Base-by-base conservation (phyloP, 2,113 vertebrate species). In the Haemorhous mexicanus region DNA sequence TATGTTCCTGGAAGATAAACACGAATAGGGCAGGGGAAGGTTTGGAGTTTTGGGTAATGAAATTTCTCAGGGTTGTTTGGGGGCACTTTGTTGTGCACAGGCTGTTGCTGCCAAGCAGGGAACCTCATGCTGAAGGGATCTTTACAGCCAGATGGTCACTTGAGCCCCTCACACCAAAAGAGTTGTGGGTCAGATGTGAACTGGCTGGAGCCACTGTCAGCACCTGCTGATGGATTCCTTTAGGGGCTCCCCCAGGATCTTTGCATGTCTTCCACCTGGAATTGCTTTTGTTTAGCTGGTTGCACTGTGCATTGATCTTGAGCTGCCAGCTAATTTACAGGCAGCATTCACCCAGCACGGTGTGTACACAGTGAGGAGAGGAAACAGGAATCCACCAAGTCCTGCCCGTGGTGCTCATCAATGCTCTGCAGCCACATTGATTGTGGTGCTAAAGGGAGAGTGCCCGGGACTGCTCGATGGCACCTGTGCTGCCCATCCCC, bases 21-120 rank as follows among this genome's bases (percentile, higher is more conserved):
- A 35, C 1, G 1, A 33, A 21, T 14, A 46, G 11, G 16, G 23
- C 9, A 35, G 6, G 39, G 0, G 4, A n/a, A 33, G 12, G 27
- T 79, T 73, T 33, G 15, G 41, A 73, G 11, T 20, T 77, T 72
- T 33, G 56, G 49, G 10, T 4, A 35, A 28, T 27, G 41, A 5
- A 37, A 13, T 78, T 90, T 67, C n/a, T 59, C 17, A 24, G 39
- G 43, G 30, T 14, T 37, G 7, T 76, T 13, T 30, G 19, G 19
- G 50, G 72, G 14, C 16, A 33, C 24, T 53, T 37, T 73, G 41
- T 26, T 52, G 35, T 46, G 22, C 39, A n/a, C 6, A 16, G 37
- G 27, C 35, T 58, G 53, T 6, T 62, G 30, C 27, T 93, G 55
- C 47, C n/a, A 44, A 39, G 16, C 33, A 80, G 73, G 67, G 47